Conservation (phyloP, 1,140 invertebrate genomes). For the Bombyx mori region ASM3026992v2 NC_085124.1:15499001-15499500, state of each 20-base stretch:
- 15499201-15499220: no score
- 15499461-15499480: no score
- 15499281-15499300: slow-evolving; percentile 68
- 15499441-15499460: no score
- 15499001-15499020: no score
- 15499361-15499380: slow-evolving; percentile 57
- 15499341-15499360: slow-evolving; percentile 59
- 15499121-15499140: slow-evolving; percentile 30
- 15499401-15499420: slow-evolving; percentile 14
- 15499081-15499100: slow-evolving; percentile 67
- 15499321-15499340: slow-evolving; percentile 64
- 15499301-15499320: slow-evolving; percentile 70
- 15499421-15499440: no score
- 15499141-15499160: slow-evolving; percentile 32
- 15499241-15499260: slow-evolving; percentile 28
- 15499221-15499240: neutral
- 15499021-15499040: slow-evolving; percentile 22
- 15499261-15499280: slow-evolving; percentile 60
- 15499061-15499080: slow-evolving; percentile 72
- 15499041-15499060: slow-evolving; percentile 65
- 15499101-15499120: slow-evolving; percentile 66
- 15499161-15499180: slow-evolving; percentile 50
- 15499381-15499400: slow-evolving; percentile 31
- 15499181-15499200: slow-evolving; percentile 7
- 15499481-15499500: no score